Evolutionary conservation across 2,113 vertebrate genomes (phyloP), one percentile per base, ranked within the genome.

Genomic region (Prolemur simus): DNA sequence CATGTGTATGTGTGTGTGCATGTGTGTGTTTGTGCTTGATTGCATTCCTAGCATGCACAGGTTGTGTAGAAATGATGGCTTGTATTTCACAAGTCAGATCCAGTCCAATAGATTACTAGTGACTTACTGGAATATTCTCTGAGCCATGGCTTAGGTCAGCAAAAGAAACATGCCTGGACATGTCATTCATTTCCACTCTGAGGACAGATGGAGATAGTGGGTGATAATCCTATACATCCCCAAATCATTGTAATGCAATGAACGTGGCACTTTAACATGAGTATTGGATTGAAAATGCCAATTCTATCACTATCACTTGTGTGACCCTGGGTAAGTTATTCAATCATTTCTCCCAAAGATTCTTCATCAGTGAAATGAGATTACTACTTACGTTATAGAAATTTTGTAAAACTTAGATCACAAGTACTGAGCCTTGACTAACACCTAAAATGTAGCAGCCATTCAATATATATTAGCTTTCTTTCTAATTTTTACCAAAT

Each of bases 401-500:
- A 25, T 96, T 93, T 63, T 86, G 5, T 78, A 66, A 63, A 88
- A 82, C 32, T 87, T 91, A 39, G 80, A 68, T 39, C 21, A 76
- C 45, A 89, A 80, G 56, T 68, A 49, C 23, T 95, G 37, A 78
- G 39, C 3, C 25, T 88, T 45, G 34, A 47, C 2, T 37, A 93
- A 34, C 20, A 77, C n/a, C 10, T 71, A 27, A 94, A 87, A 71
- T 73, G 71, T 0, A 71, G 13, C 12, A 91, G 21, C 14, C 23
- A 60, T 94, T 56, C n/a, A 66, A 12, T 58, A 73, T 80, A 18
- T 23, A 47, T 56, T 87, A 84, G 23, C 5, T 63, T 95, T 93
- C 29, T 82, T 94, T 90, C 17, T 76, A 54, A 69, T 83, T 91
- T 95, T 96, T 94, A 60, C 4, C 42, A 76, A 52, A 78, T 69